phyloP scores from a whole-genome alignment of 2,797 vertebrate genomes.

The Mus minutoides region DNA sequence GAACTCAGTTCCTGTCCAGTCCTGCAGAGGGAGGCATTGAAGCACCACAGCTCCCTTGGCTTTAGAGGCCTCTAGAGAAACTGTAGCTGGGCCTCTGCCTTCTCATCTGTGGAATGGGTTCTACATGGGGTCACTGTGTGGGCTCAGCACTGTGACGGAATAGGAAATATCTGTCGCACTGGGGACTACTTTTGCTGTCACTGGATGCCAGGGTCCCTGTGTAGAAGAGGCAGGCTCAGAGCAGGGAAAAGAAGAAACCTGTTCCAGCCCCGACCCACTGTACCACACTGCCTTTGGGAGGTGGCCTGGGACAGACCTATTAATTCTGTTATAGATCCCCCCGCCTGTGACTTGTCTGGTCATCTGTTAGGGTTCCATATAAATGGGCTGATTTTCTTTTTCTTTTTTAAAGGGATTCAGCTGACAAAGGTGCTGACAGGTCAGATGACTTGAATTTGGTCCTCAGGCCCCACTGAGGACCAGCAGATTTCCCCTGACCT shows the following conservation, averaged over 20 bases:
- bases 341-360: slow-evolving; percentile 39
- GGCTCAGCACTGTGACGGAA: neutral
- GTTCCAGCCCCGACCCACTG: neutral
- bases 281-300: neutral
- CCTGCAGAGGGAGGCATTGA: neutral
- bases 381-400: neutral
- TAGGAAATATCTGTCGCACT: neutral
- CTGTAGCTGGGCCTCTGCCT: neutral
- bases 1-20: neutral
- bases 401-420: neutral
- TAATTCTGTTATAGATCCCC: neutral
- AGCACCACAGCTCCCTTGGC: neutral
- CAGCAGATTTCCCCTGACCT: neutral
- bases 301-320: neutral
- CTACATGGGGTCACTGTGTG: neutral
- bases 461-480: neutral
- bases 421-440: neutral
- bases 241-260: no score
- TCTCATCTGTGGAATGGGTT: neutral
- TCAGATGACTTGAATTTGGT: neutral
- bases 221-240: neutral
- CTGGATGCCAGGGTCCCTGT: neutral
- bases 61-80: neutral
- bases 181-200: neutral
- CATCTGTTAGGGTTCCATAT: slow-evolving; percentile 54